These are phyloP conservation scores for Cepaea hortensis DNA, from an alignment of 2,888 invertebrate species.

Conservation along the genomic window DNA sequence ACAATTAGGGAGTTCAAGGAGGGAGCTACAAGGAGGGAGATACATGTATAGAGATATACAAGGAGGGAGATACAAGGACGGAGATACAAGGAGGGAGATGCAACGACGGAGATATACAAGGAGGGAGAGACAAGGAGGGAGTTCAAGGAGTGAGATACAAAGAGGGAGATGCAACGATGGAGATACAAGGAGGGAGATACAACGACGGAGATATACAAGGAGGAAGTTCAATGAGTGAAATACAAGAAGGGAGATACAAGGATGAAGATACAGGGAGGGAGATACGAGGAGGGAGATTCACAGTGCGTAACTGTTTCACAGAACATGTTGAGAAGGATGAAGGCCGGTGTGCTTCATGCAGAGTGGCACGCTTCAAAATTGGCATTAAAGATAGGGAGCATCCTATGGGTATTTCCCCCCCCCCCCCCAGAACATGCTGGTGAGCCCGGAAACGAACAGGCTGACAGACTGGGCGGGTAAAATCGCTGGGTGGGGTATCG, in stretches of 20 bases:
- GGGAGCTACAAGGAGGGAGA: no score
- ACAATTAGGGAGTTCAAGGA: no score
- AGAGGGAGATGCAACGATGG: not conserved
- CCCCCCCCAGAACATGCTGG: no score
- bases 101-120: not conserved
- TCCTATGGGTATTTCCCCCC: no score
- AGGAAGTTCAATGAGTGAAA: not conserved
- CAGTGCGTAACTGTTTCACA: no score
- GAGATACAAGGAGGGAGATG: not conserved
- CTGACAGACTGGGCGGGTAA: no score
- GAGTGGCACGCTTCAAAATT: no score
- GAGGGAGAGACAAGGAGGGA: not conserved
- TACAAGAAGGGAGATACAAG: not conserved
- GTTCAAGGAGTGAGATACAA: not conserved
- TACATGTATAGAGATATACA: not conserved
- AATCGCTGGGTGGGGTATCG: no score
- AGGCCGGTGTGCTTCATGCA: no score
- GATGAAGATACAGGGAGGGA: not conserved
- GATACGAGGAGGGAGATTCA: not conserved
- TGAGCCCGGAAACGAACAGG: no score
- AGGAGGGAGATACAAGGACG: not conserved
- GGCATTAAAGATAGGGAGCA: no score
- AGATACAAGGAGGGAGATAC: not conserved
- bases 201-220: not conserved
- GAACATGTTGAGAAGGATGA: no score